Evolutionary conservation across 2,113 vertebrate species (phyloP), one percentile per base, ranked within the genome.

Genomic region (Chaetura pelagica): DNA sequence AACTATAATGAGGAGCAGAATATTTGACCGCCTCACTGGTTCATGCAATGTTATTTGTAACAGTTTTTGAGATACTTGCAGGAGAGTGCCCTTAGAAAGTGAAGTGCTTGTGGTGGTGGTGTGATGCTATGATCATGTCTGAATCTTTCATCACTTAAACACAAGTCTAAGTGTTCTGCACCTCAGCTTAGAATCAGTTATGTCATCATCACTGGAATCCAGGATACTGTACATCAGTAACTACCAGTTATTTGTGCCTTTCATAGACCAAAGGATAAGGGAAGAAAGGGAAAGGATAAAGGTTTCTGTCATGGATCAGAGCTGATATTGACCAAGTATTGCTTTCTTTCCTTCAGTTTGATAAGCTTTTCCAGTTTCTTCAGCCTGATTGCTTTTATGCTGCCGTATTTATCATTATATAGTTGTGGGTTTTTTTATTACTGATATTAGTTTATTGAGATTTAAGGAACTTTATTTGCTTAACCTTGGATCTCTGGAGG

Each of bases 391-490:
- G 87, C 76, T 95, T 96, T 95, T 89, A 91, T 89, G 81, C 83
- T 78, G 90, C 82, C 14, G 7, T 94, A 93, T 96, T 96, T 97
- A 96, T 96, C 74, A 49, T 90, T 96, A 93, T 84, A 92, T 24
- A 34, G 63, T 75, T 16, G 51, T 21, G 38, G 42, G 9, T 5
- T 67, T 83, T 92, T 96, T 97, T 84, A 95, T 93, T 81, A 77
- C 93, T 96, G 93, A 95, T 97, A 95, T 87, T 95, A 92, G 80
- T 82, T 92, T 93, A 96, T 90, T 94, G 86, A 95, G 58, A 85
- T 85, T 96, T 32, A 9, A 97, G 78, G 86, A 95, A 92, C 79
- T 90, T 96, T 95, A 95, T 97, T 97, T 98, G 85, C 90, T 97
- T 96, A 97, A 97, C 95, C 94, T 96, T 97, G 96, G 89, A 84